Evolutionary conservation across 2,113 vertebrate species (phyloP), one percentile per base, ranked within the genome.

Genomic region (Pedionomus torquatus): DNA sequence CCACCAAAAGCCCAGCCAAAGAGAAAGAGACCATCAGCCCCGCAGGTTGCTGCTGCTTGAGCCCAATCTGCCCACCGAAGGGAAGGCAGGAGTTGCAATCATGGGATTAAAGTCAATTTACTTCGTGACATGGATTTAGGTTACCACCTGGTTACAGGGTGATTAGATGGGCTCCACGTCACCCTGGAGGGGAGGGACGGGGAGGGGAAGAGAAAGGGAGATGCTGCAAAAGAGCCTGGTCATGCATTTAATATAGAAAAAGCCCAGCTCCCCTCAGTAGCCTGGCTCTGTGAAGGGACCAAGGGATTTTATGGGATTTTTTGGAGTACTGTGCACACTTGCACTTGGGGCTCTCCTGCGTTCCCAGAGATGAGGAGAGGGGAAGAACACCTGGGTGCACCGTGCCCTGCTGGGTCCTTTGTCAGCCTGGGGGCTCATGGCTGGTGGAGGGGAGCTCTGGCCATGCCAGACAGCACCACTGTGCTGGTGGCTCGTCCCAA

Each of bases 231-330:
- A 25, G 28, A 43, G 4, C 41, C 41, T 48, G 26, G 17, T 11
- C 24, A n/a, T 1, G 3, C 17, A 26, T 57, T 66, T 49, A 49
- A 39, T 13, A 33, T 33, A 30, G 28, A 14, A 44, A 19, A 48
- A 72, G 30, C 61, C 30, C 54, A 46, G 20, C 49, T 51, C 19
- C 13, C 37, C 49, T 72, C 0, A 0, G 41, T 55, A 65, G 8
- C 23, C n/a, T 0, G 0, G 52, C 24, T 46, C 28, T 1, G 0
- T 7, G 10, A 20, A 0, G 2, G 37, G 57, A 13, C 33, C 1
- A 1, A 28, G 39, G 49, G 61, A 18, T 64, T 72, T 75, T 16
- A 21, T 0, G 17, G 48, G 46, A 41, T 70, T 69, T 61, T 43
- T 25, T 79, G 18, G 46, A 63, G 37, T 20, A 39, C 13, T 1